These are phyloP conservation scores for Enteromius viviparus DNA, from an alignment of 2,797 vertebrate genomes.

Conservation along the genomic window DNA sequence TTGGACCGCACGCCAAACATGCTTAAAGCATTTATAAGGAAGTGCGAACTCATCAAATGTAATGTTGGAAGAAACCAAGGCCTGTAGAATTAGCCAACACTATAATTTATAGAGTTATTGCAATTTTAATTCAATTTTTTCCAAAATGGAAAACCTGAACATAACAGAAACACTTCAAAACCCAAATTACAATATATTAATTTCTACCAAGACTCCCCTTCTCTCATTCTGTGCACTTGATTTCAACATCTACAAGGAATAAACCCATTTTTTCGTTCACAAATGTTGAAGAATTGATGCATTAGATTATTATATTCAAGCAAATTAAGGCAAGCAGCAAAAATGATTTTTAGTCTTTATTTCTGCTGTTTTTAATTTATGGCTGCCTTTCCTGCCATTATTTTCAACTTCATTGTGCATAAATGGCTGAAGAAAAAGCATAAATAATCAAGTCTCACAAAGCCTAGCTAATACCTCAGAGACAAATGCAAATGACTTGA, in stretches of 20 bases:
- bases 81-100: neutral
- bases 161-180: neutral
- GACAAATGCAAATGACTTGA: constrained; percentile 9
- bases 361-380: neutral
- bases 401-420: constrained; percentile 8
- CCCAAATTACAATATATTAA: neutral
- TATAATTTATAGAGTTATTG: neutral
- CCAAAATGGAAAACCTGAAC: neutral
- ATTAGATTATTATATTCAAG: neutral
- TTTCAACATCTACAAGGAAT: neutral
- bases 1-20: no score
- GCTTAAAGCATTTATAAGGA: no score
- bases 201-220: neutral
- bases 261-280: no score
- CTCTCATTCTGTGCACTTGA: neutral
- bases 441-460: constrained; percentile 17
- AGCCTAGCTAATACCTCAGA: constrained; percentile 1
- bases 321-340: constrained; percentile 3
- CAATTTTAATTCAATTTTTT: no score
- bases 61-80: neutral
- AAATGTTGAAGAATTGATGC: neutral
- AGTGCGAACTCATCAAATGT: no score
- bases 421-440: constrained; percentile 8
- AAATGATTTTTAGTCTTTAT: constrained; percentile 9
- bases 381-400: neutral